A percentile compares a stretch with the other conserved stretches of the same genome.
These are phyloP conservation scores for Cosmorhoe ocellata DNA, from an alignment of 2,888 invertebrate genomes.

Conservation along the genomic window DNA sequence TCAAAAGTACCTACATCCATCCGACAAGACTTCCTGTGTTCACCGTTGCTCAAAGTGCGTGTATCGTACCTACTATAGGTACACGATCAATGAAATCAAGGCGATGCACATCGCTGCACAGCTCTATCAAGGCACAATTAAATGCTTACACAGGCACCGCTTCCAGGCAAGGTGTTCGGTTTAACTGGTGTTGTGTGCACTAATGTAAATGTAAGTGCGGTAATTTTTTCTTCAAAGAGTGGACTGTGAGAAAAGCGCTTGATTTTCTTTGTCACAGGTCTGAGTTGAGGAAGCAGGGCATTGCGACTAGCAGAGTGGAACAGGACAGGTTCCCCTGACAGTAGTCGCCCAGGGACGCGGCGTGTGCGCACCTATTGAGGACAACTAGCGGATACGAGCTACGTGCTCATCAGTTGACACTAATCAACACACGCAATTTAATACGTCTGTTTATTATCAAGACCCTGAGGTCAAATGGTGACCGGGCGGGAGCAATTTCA, in stretches of 20 bases:
- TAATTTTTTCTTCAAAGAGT: neutral
- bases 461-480: slow-evolving; percentile 35
- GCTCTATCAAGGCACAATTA: slow-evolving; percentile 23
- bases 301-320: slow-evolving; percentile 68
- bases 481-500: slow-evolving; percentile 20
- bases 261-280: slow-evolving; percentile 16
- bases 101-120: slow-evolving; percentile 29
- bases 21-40: slow-evolving; percentile 30
- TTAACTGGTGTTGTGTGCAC: too few species aligned
- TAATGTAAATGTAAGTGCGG: neutral
- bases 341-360: slow-evolving; percentile 55
- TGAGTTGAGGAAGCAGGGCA: slow-evolving; percentile 51
- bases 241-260: neutral
- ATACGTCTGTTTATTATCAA: slow-evolving; percentile 36
- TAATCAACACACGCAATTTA: slow-evolving; percentile 41
- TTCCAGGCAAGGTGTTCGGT: slow-evolving; percentile 11
- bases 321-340: slow-evolving; percentile 69
- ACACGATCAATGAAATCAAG: slow-evolving; percentile 24
- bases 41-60: slow-evolving; percentile 26
- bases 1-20: slow-evolving; percentile 27
- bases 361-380: slow-evolving; percentile 68
- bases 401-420: slow-evolving; percentile 50
- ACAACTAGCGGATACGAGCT: slow-evolving; percentile 54
- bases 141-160: too few species aligned
- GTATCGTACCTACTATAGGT: slow-evolving; percentile 5